Percentiles rank a stretch among this genome's conserved stretches.
Evolutionary conservation across 2,113 vertebrate genomes (phyloP).

Genomic region (Myiagra hebetior): DNA sequence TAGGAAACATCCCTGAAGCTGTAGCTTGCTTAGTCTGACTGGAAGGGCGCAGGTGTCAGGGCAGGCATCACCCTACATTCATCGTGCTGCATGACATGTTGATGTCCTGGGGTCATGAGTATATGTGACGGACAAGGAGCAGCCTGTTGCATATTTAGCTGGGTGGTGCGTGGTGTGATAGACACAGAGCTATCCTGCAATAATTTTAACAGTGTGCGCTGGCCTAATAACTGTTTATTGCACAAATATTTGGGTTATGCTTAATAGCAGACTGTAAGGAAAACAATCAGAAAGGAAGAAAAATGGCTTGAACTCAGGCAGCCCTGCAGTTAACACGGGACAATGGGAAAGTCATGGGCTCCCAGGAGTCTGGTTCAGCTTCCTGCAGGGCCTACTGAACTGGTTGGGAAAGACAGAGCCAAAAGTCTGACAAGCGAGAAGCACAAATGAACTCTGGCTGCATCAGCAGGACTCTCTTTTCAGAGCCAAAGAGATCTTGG

Average conservation of each 20-base stretch:
- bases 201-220: background rate
- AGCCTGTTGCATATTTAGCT: background rate
- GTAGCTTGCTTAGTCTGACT: background rate
- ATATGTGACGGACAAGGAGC: background rate
- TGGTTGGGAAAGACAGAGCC: slow-evolving; percentile 17
- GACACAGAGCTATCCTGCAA: background rate
- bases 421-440: slow-evolving; percentile 16
- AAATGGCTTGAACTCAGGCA: slow-evolving; percentile 10
- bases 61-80: rapidly evolving
- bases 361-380: slow-evolving; percentile 16
- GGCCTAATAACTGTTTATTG: background rate
- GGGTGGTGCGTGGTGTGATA: background rate
- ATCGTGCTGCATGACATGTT: background rate
- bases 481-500: slow-evolving; percentile 29
- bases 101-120: background rate
- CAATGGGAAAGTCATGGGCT: slow-evolving; percentile 52
- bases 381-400: slow-evolving; percentile 53
- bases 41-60: background rate
- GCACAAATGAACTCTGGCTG: slow-evolving; percentile 48
- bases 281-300: slow-evolving; percentile 23
- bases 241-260: background rate
- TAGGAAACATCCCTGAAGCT: background rate
- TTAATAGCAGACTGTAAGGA: background rate
- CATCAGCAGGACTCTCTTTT: slow-evolving; percentile 42
- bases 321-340: background rate